These are phyloP conservation scores for Timandra comae DNA, from an alignment of 2,888 invertebrate species.

Conservation along the genomic window DNA sequence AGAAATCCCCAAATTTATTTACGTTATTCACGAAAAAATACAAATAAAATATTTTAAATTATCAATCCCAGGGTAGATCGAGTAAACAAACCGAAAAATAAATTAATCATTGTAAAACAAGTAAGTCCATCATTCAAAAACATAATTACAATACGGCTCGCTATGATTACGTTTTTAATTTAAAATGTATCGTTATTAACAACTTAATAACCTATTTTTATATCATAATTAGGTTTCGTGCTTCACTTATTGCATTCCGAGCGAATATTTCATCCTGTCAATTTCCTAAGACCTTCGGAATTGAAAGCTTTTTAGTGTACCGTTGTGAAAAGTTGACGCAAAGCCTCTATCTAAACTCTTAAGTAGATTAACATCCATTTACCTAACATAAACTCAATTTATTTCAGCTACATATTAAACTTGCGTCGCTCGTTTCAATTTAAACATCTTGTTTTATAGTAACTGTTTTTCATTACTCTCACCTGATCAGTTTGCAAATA, in stretches of 20 bases:
- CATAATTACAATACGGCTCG: background rate
- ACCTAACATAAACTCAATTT: slow-evolving; percentile 23
- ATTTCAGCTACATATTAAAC: slow-evolving; percentile 14
- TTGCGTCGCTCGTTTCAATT: background rate
- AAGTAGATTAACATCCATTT: slow-evolving; percentile 27
- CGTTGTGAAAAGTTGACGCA: slow-evolving; percentile 24
- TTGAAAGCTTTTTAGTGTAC: slow-evolving; percentile 26
- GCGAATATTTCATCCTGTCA: slow-evolving; percentile 10
- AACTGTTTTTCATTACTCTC: too few species aligned
- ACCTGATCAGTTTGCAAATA: too few species aligned
- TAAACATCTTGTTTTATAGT: too few species aligned
- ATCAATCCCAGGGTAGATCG: too few species aligned
- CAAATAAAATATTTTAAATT: too few species aligned
- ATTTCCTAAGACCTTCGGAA: slow-evolving; percentile 18
- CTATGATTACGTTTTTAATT: background rate
- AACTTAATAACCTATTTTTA: too few species aligned
- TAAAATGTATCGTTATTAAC: too few species aligned
- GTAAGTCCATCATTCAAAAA: too few species aligned
- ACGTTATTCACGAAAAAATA: too few species aligned
- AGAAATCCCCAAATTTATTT: too few species aligned
- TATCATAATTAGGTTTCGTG: background rate
- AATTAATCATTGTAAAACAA: too few species aligned
- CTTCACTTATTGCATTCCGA: background rate
- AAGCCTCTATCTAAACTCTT: slow-evolving; percentile 22
- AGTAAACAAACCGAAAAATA: too few species aligned